Conservation (phyloP, 2,797 vertebrate genomes). For the Enteromius anoplus region DNA sequence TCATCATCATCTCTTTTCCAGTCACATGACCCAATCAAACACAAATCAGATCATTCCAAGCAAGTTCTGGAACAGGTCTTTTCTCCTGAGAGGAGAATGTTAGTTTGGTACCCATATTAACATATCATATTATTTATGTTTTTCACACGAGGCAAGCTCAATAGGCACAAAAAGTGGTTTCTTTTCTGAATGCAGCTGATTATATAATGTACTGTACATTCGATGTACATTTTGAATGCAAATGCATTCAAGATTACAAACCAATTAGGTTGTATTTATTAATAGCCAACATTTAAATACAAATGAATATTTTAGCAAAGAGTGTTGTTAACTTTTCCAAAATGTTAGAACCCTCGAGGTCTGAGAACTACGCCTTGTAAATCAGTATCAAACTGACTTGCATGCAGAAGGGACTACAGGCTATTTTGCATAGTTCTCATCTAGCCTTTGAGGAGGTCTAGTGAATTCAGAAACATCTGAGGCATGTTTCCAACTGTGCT, state of each 20-base stretch:
- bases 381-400: background rate
- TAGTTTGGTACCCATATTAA: background rate
- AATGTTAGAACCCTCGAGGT: background rate
- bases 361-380: background rate
- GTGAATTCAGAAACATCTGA: conserved; percentile 25
- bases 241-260: background rate
- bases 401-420: background rate
- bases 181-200: background rate
- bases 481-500: conserved; percentile 3
- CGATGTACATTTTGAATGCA: background rate
- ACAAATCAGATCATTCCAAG: conserved; percentile 37
- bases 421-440: conserved; percentile 30
- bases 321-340: conserved; percentile 11
- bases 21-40: conserved; percentile 47
- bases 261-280: background rate
- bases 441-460: conserved; percentile 23
- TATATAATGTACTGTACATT: background rate
- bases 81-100: background rate
- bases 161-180: background rate
- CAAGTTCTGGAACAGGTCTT: conserved; percentile 28
- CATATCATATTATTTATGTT: background rate
- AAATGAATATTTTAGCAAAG: background rate
- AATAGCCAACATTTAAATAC: background rate
- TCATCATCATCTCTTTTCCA: conserved; percentile 51
- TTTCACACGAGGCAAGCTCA: background rate